Evolutionary conservation across 1,140 invertebrate species (phyloP), one percentile per base, ranked within the genome.

Genomic region (Temnothorax curvispinosus): DNA sequence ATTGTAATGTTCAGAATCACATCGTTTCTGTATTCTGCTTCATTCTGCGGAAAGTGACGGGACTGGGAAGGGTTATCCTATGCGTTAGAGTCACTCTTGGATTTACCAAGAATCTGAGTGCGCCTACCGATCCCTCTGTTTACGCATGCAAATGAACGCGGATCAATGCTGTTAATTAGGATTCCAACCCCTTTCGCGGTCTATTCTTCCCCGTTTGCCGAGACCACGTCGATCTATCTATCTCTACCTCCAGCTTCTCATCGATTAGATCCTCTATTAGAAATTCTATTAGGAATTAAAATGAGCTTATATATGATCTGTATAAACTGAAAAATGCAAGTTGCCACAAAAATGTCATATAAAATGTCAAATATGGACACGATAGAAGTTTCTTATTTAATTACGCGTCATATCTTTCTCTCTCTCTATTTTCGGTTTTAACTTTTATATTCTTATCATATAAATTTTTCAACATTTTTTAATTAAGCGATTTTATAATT

Each of bases 91-190:
- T 84, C 72, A 76, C 58, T 84, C 86, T 90, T 80, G 84, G 88
- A 88, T 91, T 89, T 86, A 77, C 85, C 90, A 91, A 93, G 93
- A 94, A 93, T 91, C 84, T 76, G 86, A 90, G 90, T 86, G 80
- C 88, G 90, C 88, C 86, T 90, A 92, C 52, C 74, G 50, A 78
- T 65, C 91, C 88, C 88, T 93, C 91, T 92, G 92, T 94, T 94
- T 94, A 93, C 93, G 88, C 92, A 94, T 94, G 93, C 91, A 94
- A 93, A 94, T 92, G 89, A 90, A 87, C 71, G 80, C 60, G 87
- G 92, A 93, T 94, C 92, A 93, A 93, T 93, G 88, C 87, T 85
- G 92, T 91, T 94, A 93, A 94, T 94, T 94, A 94, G 91, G 91
- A 94, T 93, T 94, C 90, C 75, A 85, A 86, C 58, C 78, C 82